phyloP scores from a whole-genome alignment of 2,888 invertebrate species.

The Heliothis peltigera region DNA sequence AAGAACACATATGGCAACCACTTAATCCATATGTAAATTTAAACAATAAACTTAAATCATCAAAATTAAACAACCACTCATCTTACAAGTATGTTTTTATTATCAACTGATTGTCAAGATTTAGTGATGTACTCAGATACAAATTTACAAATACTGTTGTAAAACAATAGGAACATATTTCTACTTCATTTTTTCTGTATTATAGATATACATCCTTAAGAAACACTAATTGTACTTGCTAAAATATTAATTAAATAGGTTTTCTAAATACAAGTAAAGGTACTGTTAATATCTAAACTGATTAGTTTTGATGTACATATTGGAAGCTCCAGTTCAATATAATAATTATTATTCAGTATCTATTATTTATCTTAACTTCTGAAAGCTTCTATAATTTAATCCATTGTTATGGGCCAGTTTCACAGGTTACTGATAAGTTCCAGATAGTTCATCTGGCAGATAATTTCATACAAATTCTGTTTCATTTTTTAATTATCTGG shows the following conservation, averaged over 20 bases:
- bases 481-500: too few relatives aligned
- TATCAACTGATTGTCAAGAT: slow-evolving; percentile 28
- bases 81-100: slow-evolving; percentile 21
- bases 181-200: slow-evolving; percentile 11
- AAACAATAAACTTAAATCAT: slow-evolving; percentile 23
- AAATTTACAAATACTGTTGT: slow-evolving; percentile 31
- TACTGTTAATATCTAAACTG: slow-evolving; percentile 17
- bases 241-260: slow-evolving; percentile 17
- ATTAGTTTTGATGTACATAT: slow-evolving; percentile 13
- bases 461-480: too few relatives aligned
- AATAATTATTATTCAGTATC: slow-evolving; percentile 13
- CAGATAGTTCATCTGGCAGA: too few relatives aligned
- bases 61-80: slow-evolving; percentile 21
- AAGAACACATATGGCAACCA: too few relatives aligned
- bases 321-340: slow-evolving; percentile 19
- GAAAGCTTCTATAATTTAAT: not conserved
- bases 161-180: slow-evolving; percentile 37
- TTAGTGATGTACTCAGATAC: slow-evolving; percentile 9
- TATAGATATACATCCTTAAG: slow-evolving; percentile 25
- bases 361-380: not conserved
- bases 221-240: slow-evolving; percentile 29
- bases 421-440: too few relatives aligned
- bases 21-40: too few relatives aligned
- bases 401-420: too few relatives aligned
- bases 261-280: slow-evolving; percentile 5